These are phyloP conservation scores for Diarsia brunnea DNA, from an alignment of 2,888 invertebrate species.

Conservation along the genomic window DNA sequence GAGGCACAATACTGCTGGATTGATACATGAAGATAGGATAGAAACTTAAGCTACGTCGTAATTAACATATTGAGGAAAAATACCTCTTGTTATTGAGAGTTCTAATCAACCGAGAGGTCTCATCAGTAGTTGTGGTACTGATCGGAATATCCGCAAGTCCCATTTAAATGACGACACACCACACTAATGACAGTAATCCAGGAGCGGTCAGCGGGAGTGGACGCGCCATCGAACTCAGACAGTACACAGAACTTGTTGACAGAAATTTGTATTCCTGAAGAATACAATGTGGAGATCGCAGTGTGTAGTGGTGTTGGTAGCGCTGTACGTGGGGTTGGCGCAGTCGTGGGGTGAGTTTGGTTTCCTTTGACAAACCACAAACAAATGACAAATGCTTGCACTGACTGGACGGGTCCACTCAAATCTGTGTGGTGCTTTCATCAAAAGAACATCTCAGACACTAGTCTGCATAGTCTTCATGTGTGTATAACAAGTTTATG, in stretches of 20 bases:
- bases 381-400: too few relatives aligned
- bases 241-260: too few relatives aligned
- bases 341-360: constrained; percentile 9
- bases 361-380: too few relatives aligned
- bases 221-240: background rate
- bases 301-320: background rate
- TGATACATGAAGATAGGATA: too few relatives aligned
- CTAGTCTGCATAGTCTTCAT: too few relatives aligned
- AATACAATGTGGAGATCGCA: background rate
- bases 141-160: background rate
- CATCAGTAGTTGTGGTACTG: background rate
- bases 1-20: too few relatives aligned
- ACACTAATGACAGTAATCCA: background rate
- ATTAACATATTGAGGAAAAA: background rate
- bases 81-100: background rate
- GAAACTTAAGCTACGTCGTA: too few relatives aligned
- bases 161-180: background rate
- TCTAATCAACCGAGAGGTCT: background rate
- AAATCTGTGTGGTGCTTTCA: too few relatives aligned
- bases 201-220: background rate
- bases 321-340: background rate
- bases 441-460: too few relatives aligned
- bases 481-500: too few relatives aligned
- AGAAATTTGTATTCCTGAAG: background rate
- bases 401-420: too few relatives aligned